A percentile compares a stretch with the other conserved stretches of the same genome.
phyloP scores from a whole-genome alignment of 2,113 vertebrate genomes.

The Rhynchomys soricoides region DNA sequence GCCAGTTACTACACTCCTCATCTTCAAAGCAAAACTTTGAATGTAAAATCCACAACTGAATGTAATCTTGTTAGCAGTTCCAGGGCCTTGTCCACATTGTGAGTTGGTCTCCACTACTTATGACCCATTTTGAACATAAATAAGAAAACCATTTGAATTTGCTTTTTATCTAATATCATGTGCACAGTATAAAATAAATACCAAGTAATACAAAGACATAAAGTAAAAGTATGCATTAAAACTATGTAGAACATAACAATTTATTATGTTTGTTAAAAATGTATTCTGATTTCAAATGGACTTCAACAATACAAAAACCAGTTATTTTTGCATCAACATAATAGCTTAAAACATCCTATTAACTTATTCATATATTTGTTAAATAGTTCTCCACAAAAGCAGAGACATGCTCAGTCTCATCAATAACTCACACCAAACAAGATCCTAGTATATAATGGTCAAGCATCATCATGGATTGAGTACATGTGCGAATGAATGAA shows the following conservation, averaged over 20 bases:
- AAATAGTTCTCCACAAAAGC: conserved; percentile 28
- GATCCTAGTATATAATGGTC: background rate
- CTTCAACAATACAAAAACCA: background rate
- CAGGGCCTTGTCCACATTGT: background rate
- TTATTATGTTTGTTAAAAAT: background rate
- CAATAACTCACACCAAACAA: background rate
- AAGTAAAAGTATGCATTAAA: background rate
- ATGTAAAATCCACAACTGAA: background rate
- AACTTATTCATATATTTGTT: conserved; percentile 13
- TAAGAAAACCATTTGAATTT: background rate
- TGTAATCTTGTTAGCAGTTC: background rate
- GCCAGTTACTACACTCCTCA: background rate
- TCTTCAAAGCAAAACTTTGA: background rate
- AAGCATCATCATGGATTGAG: background rate
- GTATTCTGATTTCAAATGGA: background rate
- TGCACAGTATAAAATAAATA: background rate
- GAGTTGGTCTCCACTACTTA: background rate
- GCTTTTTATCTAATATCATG: background rate
- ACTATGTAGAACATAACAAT: background rate
- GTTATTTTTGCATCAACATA: background rate
- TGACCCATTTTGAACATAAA: background rate
- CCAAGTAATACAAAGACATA: background rate
- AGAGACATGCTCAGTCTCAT: background rate
- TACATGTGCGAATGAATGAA: background rate
- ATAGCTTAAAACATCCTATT: background rate